Conservation (phyloP, 1,140 invertebrate genomes). For the Palaemon carinicauda region DNA sequence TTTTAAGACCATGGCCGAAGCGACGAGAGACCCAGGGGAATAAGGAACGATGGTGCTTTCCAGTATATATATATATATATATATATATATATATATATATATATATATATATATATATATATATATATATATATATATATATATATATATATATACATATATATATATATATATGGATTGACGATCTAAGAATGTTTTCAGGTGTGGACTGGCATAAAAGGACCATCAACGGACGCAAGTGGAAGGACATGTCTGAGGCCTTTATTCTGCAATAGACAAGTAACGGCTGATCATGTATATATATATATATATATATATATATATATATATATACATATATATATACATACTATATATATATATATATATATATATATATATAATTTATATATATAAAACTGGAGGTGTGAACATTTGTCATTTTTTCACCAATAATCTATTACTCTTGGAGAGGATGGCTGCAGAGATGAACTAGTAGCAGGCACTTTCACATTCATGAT, state of each 20-base stretch:
- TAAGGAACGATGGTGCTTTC: too few relatives aligned
- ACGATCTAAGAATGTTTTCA: too few relatives aligned
- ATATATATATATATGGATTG: neutral
- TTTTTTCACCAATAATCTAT: neutral
- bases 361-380: neutral
- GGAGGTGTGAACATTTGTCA: neutral
- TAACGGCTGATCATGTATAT: too few relatives aligned
- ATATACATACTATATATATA: neutral
- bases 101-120: conserved; percentile 4
- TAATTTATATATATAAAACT: neutral
- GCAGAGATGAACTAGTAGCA: too few relatives aligned
- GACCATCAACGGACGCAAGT: too few relatives aligned
- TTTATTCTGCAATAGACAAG: too few relatives aligned
- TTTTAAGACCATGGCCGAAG: too few relatives aligned
- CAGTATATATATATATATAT: neutral
- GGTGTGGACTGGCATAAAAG: too few relatives aligned
- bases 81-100: conserved; percentile 7
- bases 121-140: neutral
- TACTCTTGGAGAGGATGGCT: too few relatives aligned
- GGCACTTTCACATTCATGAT: too few relatives aligned
- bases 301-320: neutral
- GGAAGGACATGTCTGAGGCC: too few relatives aligned
- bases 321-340: neutral
- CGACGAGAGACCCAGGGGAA: too few relatives aligned
- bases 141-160: neutral